These are phyloP conservation scores for Sylvicola cinctus DNA, from an alignment of 2,888 invertebrate species.

Conservation along the genomic window DNA sequence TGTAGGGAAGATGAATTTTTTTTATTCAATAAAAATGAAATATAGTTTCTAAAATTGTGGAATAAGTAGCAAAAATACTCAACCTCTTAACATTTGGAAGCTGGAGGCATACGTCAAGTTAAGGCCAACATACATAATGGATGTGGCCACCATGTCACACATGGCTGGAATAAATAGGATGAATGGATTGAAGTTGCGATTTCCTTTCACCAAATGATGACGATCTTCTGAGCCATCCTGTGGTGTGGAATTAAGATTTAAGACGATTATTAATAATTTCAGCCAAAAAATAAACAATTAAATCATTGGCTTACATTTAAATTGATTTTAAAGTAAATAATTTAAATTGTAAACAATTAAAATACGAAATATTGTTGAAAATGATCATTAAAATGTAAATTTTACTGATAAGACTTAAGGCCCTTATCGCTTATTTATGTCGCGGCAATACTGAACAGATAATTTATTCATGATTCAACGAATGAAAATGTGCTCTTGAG, in stretches of 20 bases:
- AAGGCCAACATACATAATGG: conserved; percentile 77
- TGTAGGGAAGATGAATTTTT: conserved; percentile 8
- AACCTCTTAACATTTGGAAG: conserved; percentile 89
- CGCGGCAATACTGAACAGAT: too few relatives aligned
- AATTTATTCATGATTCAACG: too few relatives aligned
- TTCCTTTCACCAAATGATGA: conserved; percentile 43
- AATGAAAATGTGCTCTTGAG: too few relatives aligned
- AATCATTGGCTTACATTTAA: too few relatives aligned
- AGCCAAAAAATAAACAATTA: too few relatives aligned
- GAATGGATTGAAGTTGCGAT: conserved; percentile 54
- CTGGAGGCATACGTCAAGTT: conserved; percentile 83
- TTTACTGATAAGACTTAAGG: too few relatives aligned
- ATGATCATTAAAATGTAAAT: too few relatives aligned
- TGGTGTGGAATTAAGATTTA: conserved; percentile 7
- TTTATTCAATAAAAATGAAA: not conserved
- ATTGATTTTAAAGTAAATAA: too few relatives aligned
- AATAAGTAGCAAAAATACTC: conserved; percentile 2
- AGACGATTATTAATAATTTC: conserved; percentile 1
- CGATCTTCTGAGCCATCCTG: conserved; percentile 30
- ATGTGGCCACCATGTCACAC: conserved; percentile 76
- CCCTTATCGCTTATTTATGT: too few relatives aligned
- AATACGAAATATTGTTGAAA: too few relatives aligned
- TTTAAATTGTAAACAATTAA: too few relatives aligned
- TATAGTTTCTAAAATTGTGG: not conserved
- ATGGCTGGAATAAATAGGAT: conserved; percentile 70